Conservation (phyloP, 2,113 vertebrate species). For the Sigmodon hispidus region DNA sequence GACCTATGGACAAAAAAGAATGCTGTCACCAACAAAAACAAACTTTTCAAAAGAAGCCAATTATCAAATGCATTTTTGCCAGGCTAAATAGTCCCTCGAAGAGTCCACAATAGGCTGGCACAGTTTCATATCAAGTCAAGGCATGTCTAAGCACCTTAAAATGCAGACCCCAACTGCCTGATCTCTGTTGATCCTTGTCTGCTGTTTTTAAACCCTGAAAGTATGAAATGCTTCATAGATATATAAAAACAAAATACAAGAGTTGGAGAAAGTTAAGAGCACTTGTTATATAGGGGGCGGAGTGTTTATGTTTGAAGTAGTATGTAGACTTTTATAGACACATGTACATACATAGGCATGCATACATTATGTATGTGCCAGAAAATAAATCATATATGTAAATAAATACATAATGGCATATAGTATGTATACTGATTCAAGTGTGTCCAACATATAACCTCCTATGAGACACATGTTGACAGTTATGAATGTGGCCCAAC, state of each 20-base stretch:
- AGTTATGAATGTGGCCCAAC: background rate
- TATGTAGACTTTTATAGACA: background rate
- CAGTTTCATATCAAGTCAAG: background rate
- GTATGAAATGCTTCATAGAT: constrained; percentile 32
- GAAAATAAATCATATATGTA: background rate
- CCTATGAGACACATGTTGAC: background rate
- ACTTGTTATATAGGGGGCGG: background rate
- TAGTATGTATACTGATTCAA: background rate
- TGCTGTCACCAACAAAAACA: background rate
- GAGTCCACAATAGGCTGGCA: background rate
- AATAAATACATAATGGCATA: background rate
- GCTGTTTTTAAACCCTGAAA: background rate
- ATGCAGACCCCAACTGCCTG: background rate
- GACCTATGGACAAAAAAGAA: constrained; percentile 86
- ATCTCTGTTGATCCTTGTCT: background rate
- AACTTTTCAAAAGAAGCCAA: background rate
- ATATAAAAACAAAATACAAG: background rate
- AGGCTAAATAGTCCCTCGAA: background rate
- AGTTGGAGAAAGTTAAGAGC: background rate
- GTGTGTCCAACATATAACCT: background rate
- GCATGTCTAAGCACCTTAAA: background rate
- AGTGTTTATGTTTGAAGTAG: background rate
- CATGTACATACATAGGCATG: background rate
- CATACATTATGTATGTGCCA: background rate
- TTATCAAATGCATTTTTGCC: background rate